Evolutionary conservation across 2,888 invertebrate species (phyloP), one percentile per base, ranked within the genome.

Genomic region (Rhagophthalmus giganteus): DNA sequence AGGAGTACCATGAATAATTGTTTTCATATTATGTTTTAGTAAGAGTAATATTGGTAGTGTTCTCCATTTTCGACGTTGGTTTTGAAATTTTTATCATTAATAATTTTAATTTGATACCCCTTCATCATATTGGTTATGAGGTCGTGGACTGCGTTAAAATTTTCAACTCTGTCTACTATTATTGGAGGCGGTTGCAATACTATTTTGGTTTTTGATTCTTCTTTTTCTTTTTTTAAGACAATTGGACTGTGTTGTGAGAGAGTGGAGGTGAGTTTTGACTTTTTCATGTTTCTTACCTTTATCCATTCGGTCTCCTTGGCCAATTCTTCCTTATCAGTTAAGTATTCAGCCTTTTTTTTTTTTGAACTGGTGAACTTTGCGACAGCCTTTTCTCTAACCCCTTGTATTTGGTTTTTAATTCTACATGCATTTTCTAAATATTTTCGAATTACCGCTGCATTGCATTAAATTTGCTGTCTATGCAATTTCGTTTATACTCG

Each of bases 261-360:
- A 14, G 35, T 35, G n/a, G n/a, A 7, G 26, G 34, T 24, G 37
- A 49, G n/a, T 27, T 49, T 49, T 37, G 35, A 42, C 49, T 44
- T 37, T 44, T 35, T 40, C 24, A n/a, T 38, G n/a, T 48, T 41
- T 48, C 30, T 44, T 9, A 4, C 15, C 20, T 32, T 41, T 27
- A 49, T 37, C 30, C 35, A 42, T 11, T 30, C 37, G 13, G 49
- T 42, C 13, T 44, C 49, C 16, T 26, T 28, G 9, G 31, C 42
- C 15, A 33, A 11, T 34, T 33, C 26, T 33, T 44, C 10, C 34
- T 27, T 34, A 26, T 44, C 31, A 13, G 35, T 49, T 41, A 14
- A 49, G 34, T 41, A 42, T 27, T 49, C 20, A 37, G 8, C 30
- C 24, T 13, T 20, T 9, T 1, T 28, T 28, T 28, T 13, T 30